Percentiles rank a stretch among this genome's conserved stretches.
Conservation (phyloP, 92 coral and sea anemone genomes). For the Anthopleura xanthogrammica region DNA sequence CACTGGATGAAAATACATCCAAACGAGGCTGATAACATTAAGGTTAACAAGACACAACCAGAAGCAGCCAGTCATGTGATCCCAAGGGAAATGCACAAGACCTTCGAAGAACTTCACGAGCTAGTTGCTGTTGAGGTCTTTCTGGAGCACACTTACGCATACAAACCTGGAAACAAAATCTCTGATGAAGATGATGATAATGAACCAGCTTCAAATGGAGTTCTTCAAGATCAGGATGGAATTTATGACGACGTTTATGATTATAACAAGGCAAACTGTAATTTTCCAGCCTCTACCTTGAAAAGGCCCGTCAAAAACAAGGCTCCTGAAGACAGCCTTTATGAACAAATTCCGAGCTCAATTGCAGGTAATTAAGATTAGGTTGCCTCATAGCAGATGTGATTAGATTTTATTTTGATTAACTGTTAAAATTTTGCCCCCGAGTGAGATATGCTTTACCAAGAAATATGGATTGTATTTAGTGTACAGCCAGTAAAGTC, state of each 20-base stretch:
- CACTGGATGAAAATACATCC: conserved; percentile 13
- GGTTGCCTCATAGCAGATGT: neutral
- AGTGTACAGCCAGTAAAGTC: no score
- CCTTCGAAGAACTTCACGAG: conserved; percentile 14
- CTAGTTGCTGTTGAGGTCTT: conserved; percentile 12
- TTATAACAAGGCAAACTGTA: neutral
- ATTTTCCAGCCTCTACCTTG: neutral
- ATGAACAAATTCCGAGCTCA: neutral
- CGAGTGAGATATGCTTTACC: no score
- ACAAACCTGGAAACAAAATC: conserved; percentile 12
- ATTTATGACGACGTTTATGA: neutral
- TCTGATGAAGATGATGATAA: neutral
- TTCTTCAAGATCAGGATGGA: neutral
- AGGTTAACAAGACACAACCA: conserved; percentile 9
- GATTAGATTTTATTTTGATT: no score
- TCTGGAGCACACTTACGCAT: conserved; percentile 18
- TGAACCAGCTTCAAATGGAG: neutral
- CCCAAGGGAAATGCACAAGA: neutral
- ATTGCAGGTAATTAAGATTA: neutral
- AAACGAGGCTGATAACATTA: neutral
- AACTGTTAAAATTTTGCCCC: no score
- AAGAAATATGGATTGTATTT: no score
- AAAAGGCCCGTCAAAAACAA: no score
- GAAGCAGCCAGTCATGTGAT: conserved; percentile 6
- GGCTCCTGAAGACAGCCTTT: neutral